These are phyloP conservation scores for Anagyrus pseudococci DNA, from an alignment of 2,888 invertebrate genomes.

Conservation along the genomic window DNA sequence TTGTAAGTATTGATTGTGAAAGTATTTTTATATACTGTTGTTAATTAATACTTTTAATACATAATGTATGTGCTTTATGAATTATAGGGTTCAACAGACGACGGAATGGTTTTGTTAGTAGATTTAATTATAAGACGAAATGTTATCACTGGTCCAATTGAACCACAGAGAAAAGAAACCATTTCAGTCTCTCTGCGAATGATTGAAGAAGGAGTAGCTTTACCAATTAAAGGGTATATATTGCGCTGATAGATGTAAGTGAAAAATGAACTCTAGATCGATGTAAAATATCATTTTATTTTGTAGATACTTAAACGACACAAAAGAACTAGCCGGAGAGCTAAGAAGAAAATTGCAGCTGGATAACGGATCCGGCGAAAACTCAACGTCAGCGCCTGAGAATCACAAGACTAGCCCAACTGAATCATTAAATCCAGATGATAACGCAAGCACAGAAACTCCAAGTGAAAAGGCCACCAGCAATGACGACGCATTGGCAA, in stretches of 20 bases:
- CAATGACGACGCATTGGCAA: not conserved
- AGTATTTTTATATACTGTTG: not conserved
- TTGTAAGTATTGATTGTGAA: constrained; percentile 54
- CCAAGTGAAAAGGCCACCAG: not conserved
- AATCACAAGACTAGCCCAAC: too few species aligned
- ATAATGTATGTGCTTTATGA: not conserved
- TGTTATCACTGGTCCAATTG: constrained; percentile 70
- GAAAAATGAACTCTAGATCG: too few species aligned
- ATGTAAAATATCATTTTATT: constrained; percentile 9
- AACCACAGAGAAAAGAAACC: constrained; percentile 70
- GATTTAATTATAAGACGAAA: constrained; percentile 72
- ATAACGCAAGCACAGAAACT: not conserved
- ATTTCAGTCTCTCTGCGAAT: constrained; percentile 73
- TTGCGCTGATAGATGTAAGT: too few species aligned
- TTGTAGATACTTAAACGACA: constrained; percentile 15
- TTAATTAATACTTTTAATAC: too few species aligned
- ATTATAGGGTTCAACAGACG: constrained; percentile 40
- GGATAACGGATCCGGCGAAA: not conserved
- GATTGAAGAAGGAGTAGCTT: constrained; percentile 71
- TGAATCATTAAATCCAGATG: too few species aligned
- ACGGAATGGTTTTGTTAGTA: constrained; percentile 61
- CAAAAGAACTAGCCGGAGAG: constrained; percentile 49
- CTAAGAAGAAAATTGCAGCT: constrained; percentile 46
- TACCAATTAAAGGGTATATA: constrained; percentile 62
- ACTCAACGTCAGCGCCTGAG: not conserved